Evolutionary conservation across 2,888 invertebrate genomes (phyloP), one percentile per base, ranked within the genome.

Genomic region (Eupithecia subumbrata): DNA sequence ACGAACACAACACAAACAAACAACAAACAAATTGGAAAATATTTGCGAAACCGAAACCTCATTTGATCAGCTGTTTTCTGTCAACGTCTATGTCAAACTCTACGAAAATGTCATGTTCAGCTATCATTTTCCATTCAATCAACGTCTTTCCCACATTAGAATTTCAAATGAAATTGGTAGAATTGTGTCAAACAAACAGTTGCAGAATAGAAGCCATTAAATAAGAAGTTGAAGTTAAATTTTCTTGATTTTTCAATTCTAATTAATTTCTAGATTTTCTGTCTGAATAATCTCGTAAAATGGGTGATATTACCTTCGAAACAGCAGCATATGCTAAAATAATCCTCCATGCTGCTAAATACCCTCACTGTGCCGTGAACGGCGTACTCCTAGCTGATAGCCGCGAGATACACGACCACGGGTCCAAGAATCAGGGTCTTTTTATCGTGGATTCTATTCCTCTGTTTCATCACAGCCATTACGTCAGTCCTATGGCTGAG

Each of bases 401-500:
- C 18, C 95, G 95, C 71, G 95, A 96, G 81, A 85, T 94, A 25
- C 95, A 95, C 83, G 95, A 95, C 25, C n/a, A 22, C 77, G 93
- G 95, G 18, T 91, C 92, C 45, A 96, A 96, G 86, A 91, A 89
- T 56, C 92, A 93, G 79, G 96, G 96, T 80, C 85, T 97, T 74
- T 95, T 95, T 82, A 96, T 98, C 82, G 96, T 97, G 40, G 99
- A 99, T 94, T 97, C 97, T 18, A 96, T 99, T 82, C 99, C 99
- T 3, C 91, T 99, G 73, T 98, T 99, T 89, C 99, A 99, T 91
- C 96, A 98, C 85, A 97, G 97, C 85, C 96, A 99, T 80, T 97
- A 98, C 87, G 96, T 99, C 79, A 97, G 99, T 7, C 99, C 99
- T 0, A 98, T 99, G 98, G 96, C 98, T 67, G 99, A 99, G 95